phyloP scores from a whole-genome alignment of 2,113 vertebrate species.

The Oryzias melastigma region DNA sequence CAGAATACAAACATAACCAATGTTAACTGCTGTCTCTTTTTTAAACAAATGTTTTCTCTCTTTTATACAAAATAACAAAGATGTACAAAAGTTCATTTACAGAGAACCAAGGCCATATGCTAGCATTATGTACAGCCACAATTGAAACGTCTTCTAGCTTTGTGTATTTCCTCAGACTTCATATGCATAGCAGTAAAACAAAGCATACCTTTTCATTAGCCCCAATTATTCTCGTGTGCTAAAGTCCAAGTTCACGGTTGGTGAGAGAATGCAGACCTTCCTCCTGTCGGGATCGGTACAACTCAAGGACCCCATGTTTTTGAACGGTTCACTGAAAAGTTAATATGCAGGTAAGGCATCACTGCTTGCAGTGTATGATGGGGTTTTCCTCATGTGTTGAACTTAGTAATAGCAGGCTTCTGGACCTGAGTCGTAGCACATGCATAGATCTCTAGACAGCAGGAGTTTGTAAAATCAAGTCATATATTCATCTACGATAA shows the following conservation, averaged over 20 bases:
- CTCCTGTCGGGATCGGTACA: constrained; percentile 59
- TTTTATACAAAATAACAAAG: constrained; percentile 99
- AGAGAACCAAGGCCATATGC: constrained; percentile 98
- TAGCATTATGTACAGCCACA: constrained; percentile 95
- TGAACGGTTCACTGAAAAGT: constrained; percentile 78
- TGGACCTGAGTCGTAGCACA: constrained; percentile 88
- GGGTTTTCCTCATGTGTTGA: constrained; percentile 83
- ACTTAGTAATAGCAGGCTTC: constrained; percentile 86
- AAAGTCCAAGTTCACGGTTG: constrained; percentile 68
- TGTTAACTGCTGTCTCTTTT: constrained; percentile 65
- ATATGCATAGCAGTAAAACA: constrained; percentile 92
- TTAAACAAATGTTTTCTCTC: constrained; percentile 82
- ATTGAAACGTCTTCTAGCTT: constrained; percentile 86
- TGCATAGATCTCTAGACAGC: constrained; percentile 85
- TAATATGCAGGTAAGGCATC: constrained; percentile 94
- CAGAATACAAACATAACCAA: constrained; percentile 97
- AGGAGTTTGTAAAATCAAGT: constrained; percentile 81
- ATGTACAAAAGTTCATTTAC: constrained; percentile 99
- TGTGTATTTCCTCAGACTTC: constrained; percentile 77
- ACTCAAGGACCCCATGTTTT: constrained; percentile 80
- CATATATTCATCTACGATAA: constrained; percentile 78
- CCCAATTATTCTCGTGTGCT: constrained; percentile 77
- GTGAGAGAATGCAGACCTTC: constrained; percentile 65
- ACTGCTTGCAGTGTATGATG: constrained; percentile 93
- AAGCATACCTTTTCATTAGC: constrained; percentile 77